Evolutionary conservation across 2,797 vertebrate species (phyloP).

Genomic region (Parotocinclus haroldoi): DNA sequence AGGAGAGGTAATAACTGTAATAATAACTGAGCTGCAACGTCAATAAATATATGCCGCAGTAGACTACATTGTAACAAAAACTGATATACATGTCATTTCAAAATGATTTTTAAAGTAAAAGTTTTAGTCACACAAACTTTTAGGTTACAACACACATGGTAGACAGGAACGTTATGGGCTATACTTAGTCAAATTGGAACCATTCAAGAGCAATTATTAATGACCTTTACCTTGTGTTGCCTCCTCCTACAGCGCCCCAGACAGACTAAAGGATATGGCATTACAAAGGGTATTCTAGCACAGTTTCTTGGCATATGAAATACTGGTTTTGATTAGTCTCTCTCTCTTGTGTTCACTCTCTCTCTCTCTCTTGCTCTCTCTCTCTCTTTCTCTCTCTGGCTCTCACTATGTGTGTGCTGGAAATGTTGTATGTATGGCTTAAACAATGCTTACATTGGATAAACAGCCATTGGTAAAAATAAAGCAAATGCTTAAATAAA

Average conservation of each 20-base stretch:
- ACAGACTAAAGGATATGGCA: constrained; percentile 32
- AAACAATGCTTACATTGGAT: background rate
- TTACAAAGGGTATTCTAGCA: constrained; percentile 33
- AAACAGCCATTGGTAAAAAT: background rate
- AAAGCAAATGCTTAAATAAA: too few species aligned
- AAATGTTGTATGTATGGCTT: too few species aligned
- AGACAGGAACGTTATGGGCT: constrained; percentile 10
- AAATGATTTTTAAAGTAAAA: too few species aligned
- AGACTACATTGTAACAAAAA: too few species aligned
- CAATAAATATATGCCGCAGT: too few species aligned
- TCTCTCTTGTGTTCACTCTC: too few species aligned
- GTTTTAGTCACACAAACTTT: too few species aligned
- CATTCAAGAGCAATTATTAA: constrained; percentile 37
- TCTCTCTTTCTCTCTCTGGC: too few species aligned
- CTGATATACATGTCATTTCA: too few species aligned
- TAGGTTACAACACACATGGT: background rate
- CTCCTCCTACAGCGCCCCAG: constrained; percentile 16
- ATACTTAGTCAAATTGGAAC: constrained; percentile 18
- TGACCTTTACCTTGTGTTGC: constrained; percentile 34
- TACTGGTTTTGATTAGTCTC: constrained; percentile 39
- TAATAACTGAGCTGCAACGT: too few species aligned
- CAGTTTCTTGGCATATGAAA: constrained; percentile 29
- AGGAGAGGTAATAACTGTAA: too few species aligned
- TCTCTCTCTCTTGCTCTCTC: too few species aligned
- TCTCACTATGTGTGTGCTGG: background rate